phyloP scores from a whole-genome alignment of 1,140 invertebrate genomes.

The Paraescarpia echinospica region DNA sequence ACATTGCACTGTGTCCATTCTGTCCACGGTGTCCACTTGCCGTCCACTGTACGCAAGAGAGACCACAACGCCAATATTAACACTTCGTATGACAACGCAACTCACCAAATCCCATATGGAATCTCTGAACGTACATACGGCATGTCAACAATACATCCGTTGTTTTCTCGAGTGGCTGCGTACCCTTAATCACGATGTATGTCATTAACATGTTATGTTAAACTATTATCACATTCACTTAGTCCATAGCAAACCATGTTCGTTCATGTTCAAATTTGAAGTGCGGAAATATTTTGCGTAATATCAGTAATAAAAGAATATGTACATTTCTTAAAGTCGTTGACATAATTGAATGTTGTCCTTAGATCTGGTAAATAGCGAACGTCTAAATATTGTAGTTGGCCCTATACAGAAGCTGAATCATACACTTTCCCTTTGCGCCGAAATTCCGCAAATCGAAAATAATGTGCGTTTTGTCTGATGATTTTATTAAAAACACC shows the following conservation, averaged over 20 bases:
- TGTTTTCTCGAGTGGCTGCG: neutral
- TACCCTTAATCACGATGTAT: conserved; percentile 1
- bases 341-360: too few relatives aligned
- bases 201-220: neutral
- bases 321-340: neutral
- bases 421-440: too few relatives aligned
- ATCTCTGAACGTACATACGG: too few relatives aligned
- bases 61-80: neutral
- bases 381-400: too few relatives aligned
- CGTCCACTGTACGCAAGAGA: conserved; percentile 34
- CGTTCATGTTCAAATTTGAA: neutral
- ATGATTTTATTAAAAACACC: too few relatives aligned
- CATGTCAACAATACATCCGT: neutral
- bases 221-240: neutral
- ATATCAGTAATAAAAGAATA: neutral
- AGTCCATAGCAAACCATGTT: neutral
- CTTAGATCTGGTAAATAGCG: too few relatives aligned
- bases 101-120: neutral
- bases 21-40: conserved; percentile 37
- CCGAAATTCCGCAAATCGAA: too few relatives aligned
- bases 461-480: too few relatives aligned
- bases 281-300: neutral
- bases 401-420: too few relatives aligned
- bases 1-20: conserved; percentile 34
- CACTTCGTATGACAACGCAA: neutral